phyloP scores from a whole-genome alignment of 92 coral and sea anemone genomes.

The Palythoa heliodiscus region DNA sequence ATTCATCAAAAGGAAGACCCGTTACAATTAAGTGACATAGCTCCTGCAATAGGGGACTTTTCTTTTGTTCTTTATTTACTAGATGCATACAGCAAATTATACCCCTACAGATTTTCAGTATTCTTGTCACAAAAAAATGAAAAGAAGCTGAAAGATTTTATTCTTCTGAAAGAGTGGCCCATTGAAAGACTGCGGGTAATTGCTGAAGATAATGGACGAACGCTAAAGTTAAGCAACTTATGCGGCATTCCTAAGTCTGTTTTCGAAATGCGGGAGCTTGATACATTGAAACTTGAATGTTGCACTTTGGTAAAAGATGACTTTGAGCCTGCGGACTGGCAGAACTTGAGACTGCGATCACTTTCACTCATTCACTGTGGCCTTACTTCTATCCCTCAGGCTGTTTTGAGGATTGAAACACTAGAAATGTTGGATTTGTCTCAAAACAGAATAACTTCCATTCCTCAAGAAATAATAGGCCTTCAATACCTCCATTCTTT shows the following conservation, averaged over 20 bases:
- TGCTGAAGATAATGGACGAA: constrained; percentile 42
- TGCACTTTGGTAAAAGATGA: constrained; percentile 45
- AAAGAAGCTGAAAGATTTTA: constrained; percentile 43
- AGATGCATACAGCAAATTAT: constrained; percentile 48
- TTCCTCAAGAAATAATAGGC: constrained; percentile 27
- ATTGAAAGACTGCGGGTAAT: constrained; percentile 36
- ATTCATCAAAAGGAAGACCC: neutral
- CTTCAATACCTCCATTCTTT: constrained; percentile 38
- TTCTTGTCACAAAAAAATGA: constrained; percentile 54
- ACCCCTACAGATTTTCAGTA: constrained; percentile 46
- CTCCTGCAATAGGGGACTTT: constrained; percentile 49
- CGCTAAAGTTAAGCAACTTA: constrained; percentile 41
- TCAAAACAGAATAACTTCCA: constrained; percentile 39
- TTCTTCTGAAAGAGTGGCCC: constrained; percentile 61
- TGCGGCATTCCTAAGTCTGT: constrained; percentile 61
- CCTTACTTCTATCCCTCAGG: constrained; percentile 48
- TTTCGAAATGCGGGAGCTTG: constrained; percentile 46
- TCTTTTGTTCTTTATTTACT: constrained; percentile 56
- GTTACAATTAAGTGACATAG: constrained; percentile 27
- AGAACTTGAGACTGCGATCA: constrained; percentile 43
- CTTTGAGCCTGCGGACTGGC: constrained; percentile 39
- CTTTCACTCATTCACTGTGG: constrained; percentile 45
- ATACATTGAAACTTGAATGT: constrained; percentile 26
- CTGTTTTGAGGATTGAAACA: constrained; percentile 32
- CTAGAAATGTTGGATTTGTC: constrained; percentile 53